These are phyloP conservation scores for Oegoconia quadripuncta DNA, from an alignment of 2,888 invertebrate genomes.

Conservation along the genomic window DNA sequence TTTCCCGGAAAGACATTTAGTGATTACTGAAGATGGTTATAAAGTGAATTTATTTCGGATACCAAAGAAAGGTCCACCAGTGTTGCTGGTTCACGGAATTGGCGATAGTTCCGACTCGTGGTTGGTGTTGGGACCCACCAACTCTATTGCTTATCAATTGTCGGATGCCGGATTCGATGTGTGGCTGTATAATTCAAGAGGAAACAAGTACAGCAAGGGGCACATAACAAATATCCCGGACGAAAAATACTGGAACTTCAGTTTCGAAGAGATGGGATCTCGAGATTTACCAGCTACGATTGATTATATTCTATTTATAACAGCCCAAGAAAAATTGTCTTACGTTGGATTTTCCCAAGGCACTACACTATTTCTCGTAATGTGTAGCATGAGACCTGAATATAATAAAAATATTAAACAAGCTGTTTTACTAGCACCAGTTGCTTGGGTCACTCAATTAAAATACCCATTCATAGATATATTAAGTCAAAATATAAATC, in stretches of 20 bases:
- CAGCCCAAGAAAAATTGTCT: slow-evolving; percentile 39
- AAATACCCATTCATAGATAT: slow-evolving; percentile 48
- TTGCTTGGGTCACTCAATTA: slow-evolving; percentile 48
- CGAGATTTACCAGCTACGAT: slow-evolving; percentile 57
- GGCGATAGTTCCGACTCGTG: slow-evolving; percentile 66
- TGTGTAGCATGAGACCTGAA: slow-evolving; percentile 55
- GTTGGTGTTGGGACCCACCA: slow-evolving; percentile 53
- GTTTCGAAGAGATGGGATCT: slow-evolving; percentile 65
- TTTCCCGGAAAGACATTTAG: slow-evolving; percentile 40
- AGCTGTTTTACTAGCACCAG: slow-evolving; percentile 60
- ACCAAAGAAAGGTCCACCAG: slow-evolving; percentile 50
- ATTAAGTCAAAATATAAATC: slow-evolving; percentile 35
- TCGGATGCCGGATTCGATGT: slow-evolving; percentile 56
- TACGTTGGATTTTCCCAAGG: slow-evolving; percentile 69
- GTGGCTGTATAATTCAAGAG: slow-evolving; percentile 62
- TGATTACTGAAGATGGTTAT: slow-evolving; percentile 59
- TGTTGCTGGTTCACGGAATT: slow-evolving; percentile 60
- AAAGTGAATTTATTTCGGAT: slow-evolving; percentile 50
- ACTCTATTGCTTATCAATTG: slow-evolving; percentile 53
- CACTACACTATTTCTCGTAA: slow-evolving; percentile 56
- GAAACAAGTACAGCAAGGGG: slow-evolving; percentile 61
- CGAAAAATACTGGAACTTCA: slow-evolving; percentile 59
- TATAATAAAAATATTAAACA: slow-evolving; percentile 58
- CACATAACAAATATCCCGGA: slow-evolving; percentile 38
- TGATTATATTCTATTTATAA: slow-evolving; percentile 49